A percentile compares a stretch with the other conserved stretches of the same genome.
Conservation (phyloP, 2,888 invertebrate species). For the Laothoe populi region DNA sequence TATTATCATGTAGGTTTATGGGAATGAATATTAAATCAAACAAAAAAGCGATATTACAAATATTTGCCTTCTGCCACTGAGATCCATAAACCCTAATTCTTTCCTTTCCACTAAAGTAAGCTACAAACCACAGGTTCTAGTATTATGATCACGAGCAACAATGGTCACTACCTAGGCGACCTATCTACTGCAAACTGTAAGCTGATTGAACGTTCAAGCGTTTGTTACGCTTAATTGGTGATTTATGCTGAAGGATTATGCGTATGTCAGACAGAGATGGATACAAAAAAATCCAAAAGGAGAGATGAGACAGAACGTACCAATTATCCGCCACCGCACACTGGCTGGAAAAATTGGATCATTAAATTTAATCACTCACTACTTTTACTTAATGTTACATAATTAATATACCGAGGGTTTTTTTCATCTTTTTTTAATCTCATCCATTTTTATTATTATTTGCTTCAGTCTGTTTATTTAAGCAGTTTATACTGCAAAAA, state of each 20-base stretch:
- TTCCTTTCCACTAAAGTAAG: too few relatives aligned
- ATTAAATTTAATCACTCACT: slow-evolving; percentile 23
- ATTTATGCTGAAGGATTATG: background rate
- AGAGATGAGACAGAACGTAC: slow-evolving; percentile 6
- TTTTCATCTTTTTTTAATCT: slow-evolving; percentile 3
- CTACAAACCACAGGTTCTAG: too few relatives aligned
- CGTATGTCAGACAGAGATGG: background rate
- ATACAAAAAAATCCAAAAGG: background rate
- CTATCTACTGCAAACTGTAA: too few relatives aligned
- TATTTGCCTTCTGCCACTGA: too few relatives aligned
- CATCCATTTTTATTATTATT: background rate
- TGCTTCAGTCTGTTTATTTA: background rate
- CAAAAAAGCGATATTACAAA: too few relatives aligned
- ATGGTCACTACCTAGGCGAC: too few relatives aligned
- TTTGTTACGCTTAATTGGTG: background rate
- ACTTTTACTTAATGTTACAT: slow-evolving; percentile 13
- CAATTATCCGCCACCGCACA: slow-evolving; percentile 10
- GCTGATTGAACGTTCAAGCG: background rate
- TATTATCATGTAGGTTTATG: too few relatives aligned
- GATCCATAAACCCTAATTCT: too few relatives aligned
- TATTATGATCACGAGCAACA: too few relatives aligned
- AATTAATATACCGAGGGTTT: background rate
- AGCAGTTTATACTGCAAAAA: background rate
- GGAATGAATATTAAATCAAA: too few relatives aligned
- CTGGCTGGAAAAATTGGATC: slow-evolving; percentile 16